Evolutionary conservation across 1,140 invertebrate species (phyloP).

Genomic region (Meloidogyne chitwoodi): DNA sequence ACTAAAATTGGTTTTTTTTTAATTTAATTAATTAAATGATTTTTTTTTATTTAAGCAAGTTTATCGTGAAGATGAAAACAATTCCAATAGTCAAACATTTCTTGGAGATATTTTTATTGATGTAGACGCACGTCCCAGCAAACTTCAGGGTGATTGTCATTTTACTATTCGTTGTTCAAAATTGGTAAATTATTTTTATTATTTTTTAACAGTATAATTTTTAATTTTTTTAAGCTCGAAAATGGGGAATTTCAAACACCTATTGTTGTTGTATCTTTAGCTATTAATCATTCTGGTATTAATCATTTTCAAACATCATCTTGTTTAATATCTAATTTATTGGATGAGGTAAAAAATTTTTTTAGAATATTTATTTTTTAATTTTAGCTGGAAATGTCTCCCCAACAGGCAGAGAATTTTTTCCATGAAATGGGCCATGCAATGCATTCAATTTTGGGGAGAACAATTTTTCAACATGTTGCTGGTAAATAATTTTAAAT

Average conservation of each 20-base stretch:
- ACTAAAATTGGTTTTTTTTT: conserved; percentile 51
- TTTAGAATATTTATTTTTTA: conserved; percentile 49
- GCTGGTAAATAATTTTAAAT: too few species aligned
- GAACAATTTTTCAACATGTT: conserved; percentile 91
- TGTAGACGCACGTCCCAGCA: conserved; percentile 81
- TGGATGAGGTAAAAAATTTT: conserved; percentile 48
- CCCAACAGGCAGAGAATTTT: conserved; percentile 83
- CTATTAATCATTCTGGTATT: conserved; percentile 62
- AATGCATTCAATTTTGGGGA: conserved; percentile 94
- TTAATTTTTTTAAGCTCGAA: conserved; percentile 48
- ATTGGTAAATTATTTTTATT: conserved; percentile 63
- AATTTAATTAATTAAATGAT: too few species aligned
- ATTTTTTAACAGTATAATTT: conserved; percentile 12
- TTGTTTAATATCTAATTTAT: not conserved
- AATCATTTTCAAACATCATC: conserved; percentile 8
- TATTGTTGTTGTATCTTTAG: conserved; percentile 86
- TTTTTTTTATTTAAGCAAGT: too few species aligned
- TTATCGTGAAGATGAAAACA: conserved; percentile 5
- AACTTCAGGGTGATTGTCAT: conserved; percentile 94
- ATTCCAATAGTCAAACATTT: conserved; percentile 16
- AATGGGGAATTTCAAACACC: conserved; percentile 69
- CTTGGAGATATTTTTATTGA: conserved; percentile 96
- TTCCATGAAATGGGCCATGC: conserved; percentile 99
- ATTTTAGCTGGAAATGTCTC: conserved; percentile 74
- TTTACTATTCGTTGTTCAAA: conserved; percentile 93